A percentile compares a stretch with the other conserved stretches of the same genome.
These are phyloP conservation scores for Drosophila pseudoobscura DNA, from an alignment of 1,140 invertebrate species.

Conservation along the genomic window DNA sequence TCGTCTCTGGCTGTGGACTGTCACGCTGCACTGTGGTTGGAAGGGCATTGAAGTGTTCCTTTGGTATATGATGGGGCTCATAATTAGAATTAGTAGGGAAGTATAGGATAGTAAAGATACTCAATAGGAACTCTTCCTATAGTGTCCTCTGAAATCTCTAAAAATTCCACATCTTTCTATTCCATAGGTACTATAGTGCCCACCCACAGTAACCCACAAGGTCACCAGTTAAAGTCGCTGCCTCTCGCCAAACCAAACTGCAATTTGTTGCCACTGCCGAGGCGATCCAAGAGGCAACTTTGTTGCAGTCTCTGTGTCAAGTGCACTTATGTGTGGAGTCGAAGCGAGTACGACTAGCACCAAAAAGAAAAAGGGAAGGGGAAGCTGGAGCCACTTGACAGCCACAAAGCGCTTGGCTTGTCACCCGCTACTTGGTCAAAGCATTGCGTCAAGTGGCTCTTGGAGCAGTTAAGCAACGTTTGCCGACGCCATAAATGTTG, in stretches of 20 bases:
- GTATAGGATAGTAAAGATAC: no score
- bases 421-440: slow-evolving; percentile 77
- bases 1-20: neutral
- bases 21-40: slow-evolving; percentile 31
- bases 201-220: slow-evolving; percentile 31
- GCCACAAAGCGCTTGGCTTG: slow-evolving; percentile 78
- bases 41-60: no score
- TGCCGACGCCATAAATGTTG: slow-evolving; percentile 76
- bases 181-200: neutral
- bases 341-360: slow-evolving; percentile 34
- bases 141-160: no score
- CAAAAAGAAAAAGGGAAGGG: slow-evolving; percentile 15
- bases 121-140: no score
- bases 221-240: slow-evolving; percentile 26
- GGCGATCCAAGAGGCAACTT: slow-evolving; percentile 36
- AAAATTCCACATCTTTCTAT: no score
- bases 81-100: no score
- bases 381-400: slow-evolving; percentile 60
- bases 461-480: slow-evolving; percentile 73
- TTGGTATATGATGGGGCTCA: neutral
- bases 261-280: slow-evolving; percentile 40
- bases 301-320: slow-evolving; percentile 58
- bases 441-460: slow-evolving; percentile 72
- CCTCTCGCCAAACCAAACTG: slow-evolving; percentile 19
- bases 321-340: slow-evolving; percentile 73